phyloP scores from a whole-genome alignment of 2,113 vertebrate genomes.

The Cariama cristata region DNA sequence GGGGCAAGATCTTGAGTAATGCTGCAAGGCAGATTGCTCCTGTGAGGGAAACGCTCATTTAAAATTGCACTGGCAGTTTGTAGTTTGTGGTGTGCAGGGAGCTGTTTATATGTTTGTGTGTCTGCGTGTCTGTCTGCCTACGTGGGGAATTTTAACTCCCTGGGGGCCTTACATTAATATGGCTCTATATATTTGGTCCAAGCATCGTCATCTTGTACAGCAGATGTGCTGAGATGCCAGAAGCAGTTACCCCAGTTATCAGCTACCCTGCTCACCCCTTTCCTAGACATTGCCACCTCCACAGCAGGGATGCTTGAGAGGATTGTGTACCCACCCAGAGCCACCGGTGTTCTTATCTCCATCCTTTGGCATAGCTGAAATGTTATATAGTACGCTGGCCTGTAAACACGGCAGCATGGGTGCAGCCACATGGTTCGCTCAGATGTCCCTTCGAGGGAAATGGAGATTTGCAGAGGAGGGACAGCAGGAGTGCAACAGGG shows the following conservation, averaged over 20 bases:
- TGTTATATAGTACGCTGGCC: neutral
- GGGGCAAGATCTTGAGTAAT: neutral
- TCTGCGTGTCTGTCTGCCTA: neutral
- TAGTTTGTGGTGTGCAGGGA: neutral
- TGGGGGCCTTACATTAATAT: neutral
- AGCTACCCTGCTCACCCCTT: neutral
- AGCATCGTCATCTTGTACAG: neutral
- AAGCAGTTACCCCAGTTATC: neutral
- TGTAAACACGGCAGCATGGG: neutral
- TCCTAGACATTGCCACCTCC: neutral
- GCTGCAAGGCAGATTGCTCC: neutral
- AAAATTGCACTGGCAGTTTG: neutral
- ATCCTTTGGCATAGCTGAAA: neutral
- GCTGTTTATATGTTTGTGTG: neutral
- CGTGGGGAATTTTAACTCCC: neutral
- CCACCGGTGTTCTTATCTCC: accelerated
- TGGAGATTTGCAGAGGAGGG: neutral
- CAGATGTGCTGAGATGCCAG: neutral
- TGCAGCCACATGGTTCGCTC: accelerated
- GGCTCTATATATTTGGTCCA: neutral
- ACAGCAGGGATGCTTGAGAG: neutral
- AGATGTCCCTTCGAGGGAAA: neutral
- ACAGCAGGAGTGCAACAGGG: neutral
- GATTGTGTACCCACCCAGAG: neutral
- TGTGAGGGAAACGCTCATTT: neutral